These are phyloP conservation scores for Lepus timidus DNA, from an alignment of 2,113 vertebrate species.

Conservation along the genomic window DNA sequence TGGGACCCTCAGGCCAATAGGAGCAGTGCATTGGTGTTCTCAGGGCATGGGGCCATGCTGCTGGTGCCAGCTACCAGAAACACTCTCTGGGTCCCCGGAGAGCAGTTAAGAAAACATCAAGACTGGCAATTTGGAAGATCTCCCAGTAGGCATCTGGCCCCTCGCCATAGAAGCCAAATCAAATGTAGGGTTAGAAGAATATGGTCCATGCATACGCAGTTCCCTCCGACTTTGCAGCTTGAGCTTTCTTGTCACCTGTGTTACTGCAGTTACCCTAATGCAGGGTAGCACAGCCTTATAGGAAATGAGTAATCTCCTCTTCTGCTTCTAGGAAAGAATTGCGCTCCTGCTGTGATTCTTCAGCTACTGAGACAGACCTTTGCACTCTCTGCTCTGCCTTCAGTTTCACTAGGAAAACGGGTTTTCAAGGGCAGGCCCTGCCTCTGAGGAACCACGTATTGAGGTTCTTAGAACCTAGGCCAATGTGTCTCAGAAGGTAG, in stretches of 20 bases:
- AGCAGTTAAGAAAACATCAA: conserved; percentile 79
- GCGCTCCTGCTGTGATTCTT: background rate
- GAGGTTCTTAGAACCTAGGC: background rate
- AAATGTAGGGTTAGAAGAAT: conserved; percentile 54
- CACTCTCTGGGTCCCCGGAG: conserved; percentile 51
- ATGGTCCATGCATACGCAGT: conserved; percentile 10
- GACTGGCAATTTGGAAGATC: conserved; percentile 74
- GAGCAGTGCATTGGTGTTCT: background rate
- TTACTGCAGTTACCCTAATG: background rate
- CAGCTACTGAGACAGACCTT: background rate
- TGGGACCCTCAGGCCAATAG: conserved; percentile 34
- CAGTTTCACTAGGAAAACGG: background rate
- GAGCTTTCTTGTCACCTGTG: background rate
- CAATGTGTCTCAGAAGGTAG: background rate
- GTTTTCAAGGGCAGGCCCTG: background rate
- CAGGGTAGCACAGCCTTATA: background rate
- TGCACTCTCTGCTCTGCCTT: background rate
- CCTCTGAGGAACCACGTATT: background rate
- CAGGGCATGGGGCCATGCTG: conserved; percentile 38
- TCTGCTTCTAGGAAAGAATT: background rate
- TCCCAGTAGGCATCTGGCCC: conserved; percentile 72
- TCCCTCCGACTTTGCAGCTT: conserved; percentile 7
- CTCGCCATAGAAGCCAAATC: conserved; percentile 67
- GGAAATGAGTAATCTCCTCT: background rate
- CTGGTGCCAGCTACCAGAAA: conserved; percentile 71